phyloP scores from a whole-genome alignment of 2,797 vertebrate genomes.

The Gila robusta region DNA sequence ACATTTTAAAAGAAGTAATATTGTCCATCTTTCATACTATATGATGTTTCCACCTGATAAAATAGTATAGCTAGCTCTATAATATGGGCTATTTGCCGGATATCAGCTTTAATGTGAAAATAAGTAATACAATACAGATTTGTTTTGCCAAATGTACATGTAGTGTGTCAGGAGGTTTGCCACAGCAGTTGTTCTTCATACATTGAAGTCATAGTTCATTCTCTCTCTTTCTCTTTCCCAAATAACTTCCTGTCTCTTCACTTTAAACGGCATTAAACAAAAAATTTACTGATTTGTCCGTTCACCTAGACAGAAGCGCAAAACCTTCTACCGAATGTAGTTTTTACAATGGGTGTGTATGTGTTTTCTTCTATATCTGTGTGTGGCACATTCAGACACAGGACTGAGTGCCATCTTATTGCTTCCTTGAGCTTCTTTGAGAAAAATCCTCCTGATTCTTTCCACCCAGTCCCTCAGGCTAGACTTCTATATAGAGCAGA shows the following conservation, averaged over 20 bases:
- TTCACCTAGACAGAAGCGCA: not conserved
- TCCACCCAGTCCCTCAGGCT: slow-evolving; percentile 78
- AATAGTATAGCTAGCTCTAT: not conserved
- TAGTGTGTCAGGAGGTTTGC: not conserved
- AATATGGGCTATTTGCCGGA: not conserved
- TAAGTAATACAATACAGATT: not conserved
- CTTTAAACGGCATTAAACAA: not conserved
- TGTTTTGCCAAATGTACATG: not conserved
- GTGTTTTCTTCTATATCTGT: slow-evolving; percentile 70
- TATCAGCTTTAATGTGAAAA: not conserved
- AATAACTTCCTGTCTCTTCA: not conserved
- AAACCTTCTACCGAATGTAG: slow-evolving; percentile 23
- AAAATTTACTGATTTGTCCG: not conserved
- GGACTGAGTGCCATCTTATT: slow-evolving; percentile 78
- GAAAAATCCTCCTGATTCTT: slow-evolving; percentile 83
- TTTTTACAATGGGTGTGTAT: slow-evolving; percentile 26
- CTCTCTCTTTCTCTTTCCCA: not conserved
- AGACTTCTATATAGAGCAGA: slow-evolving; percentile 81
- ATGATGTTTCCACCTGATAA: not conserved
- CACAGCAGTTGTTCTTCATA: not conserved
- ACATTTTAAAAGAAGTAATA: not conserved
- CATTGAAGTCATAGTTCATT: not conserved
- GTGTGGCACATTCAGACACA: slow-evolving; percentile 69
- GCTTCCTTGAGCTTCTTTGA: slow-evolving; percentile 79
- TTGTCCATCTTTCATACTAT: not conserved